Percentiles rank a stretch among this genome's conserved stretches.
phyloP scores from a whole-genome alignment of 2,797 vertebrate species.

The Eulemur rubriventer region DNA sequence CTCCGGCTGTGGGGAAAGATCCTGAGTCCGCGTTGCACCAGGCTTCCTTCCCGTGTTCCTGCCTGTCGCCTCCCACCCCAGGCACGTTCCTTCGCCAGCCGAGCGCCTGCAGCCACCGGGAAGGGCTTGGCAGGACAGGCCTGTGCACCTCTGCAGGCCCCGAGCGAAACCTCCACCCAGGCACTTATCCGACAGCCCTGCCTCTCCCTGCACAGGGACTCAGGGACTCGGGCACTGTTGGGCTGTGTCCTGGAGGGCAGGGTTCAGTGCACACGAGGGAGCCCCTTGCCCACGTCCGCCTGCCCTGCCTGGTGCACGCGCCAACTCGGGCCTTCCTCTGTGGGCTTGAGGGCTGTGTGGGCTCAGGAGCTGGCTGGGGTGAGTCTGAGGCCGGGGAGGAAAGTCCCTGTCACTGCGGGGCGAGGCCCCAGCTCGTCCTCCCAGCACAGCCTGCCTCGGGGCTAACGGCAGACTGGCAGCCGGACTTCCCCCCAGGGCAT shows the following conservation, averaged over 20 bases:
- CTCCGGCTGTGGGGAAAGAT: not conserved
- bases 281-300: not conserved
- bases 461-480: not conserved
- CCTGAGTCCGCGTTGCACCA: not conserved
- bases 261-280: fast-evolving
- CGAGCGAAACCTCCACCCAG: not conserved
- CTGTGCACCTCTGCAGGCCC: not conserved
- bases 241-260: too few species aligned
- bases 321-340: not conserved
- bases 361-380: not conserved
- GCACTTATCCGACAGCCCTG: not conserved
- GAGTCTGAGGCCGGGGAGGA: not conserved
- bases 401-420: not conserved
- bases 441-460: not conserved
- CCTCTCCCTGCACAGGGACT: not conserved
- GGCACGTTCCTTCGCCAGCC: not conserved
- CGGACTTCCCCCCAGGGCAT: not conserved
- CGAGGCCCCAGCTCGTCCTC: not conserved
- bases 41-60: not conserved
- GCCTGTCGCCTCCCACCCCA: not conserved
- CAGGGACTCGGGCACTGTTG: not conserved
- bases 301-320: too few species aligned
- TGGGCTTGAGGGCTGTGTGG: not conserved
- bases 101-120: not conserved
- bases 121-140: not conserved